Evolutionary conservation across 2,888 invertebrate species (phyloP).

Genomic region (Pyrrhosoma nymphula): DNA sequence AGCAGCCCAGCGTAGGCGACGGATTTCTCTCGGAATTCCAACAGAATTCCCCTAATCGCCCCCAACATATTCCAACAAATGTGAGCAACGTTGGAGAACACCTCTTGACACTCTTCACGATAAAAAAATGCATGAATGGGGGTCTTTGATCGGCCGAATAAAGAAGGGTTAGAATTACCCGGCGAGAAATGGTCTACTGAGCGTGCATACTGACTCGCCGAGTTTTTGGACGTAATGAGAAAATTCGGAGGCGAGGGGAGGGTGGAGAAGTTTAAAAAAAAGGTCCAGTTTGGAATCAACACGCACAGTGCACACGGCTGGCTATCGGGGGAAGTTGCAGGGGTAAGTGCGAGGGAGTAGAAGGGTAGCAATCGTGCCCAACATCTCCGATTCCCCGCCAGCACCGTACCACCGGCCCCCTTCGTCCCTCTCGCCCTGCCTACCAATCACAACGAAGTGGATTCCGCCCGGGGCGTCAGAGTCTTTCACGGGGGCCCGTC

Average conservation of each 20-base stretch:
- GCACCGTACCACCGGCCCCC: neutral
- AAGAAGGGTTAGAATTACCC: neutral
- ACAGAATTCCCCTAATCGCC: neutral
- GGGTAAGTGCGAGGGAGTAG: neutral
- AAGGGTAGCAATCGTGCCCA: neutral
- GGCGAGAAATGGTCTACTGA: neutral
- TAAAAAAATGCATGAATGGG: neutral
- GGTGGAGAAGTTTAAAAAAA: too few species aligned
- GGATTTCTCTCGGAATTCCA: neutral
- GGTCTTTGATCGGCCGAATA: neutral
- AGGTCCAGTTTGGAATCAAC: neutral
- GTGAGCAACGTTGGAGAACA: neutral
- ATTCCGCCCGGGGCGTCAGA: conserved; percentile 2
- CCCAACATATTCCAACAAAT: neutral
- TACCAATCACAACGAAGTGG: conserved; percentile 7
- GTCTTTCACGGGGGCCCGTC: neutral
- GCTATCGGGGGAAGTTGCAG: too few species aligned
- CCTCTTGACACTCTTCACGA: neutral
- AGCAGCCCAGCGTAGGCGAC: neutral
- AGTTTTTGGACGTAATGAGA: neutral
- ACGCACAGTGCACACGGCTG: too few species aligned
- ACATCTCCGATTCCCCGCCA: neutral
- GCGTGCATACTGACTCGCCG: neutral
- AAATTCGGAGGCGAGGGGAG: neutral
- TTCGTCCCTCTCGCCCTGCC: neutral